Evolutionary conservation across 2,113 vertebrate genomes (phyloP), one percentile per base, ranked within the genome.

Genomic region (Turnix velox): DNA sequence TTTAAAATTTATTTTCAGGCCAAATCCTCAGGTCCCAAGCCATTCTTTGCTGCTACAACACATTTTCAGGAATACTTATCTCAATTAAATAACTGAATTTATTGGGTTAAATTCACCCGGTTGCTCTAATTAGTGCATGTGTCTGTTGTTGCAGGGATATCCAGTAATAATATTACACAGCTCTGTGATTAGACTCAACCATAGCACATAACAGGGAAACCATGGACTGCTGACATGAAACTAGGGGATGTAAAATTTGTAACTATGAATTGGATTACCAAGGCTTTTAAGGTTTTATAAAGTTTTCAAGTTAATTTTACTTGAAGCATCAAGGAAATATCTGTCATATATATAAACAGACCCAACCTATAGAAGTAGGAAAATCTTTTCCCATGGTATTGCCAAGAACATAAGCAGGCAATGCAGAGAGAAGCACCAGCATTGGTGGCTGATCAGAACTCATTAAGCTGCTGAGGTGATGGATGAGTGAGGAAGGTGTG

Each of bases 81-180:
- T 85, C 66, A 75, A 88, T 83, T 94, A 88, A 68, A 58, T 78
- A 90, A 69, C n/a, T n/a, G n/a, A n/a, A n/a, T n/a, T n/a, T n/a
- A n/a, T n/a, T 24, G 45, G 87, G 18, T 51, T 66, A 90, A 86
- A 84, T 88, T 84, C 84, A 13, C 30, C 46, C 31, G 23, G 18
- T 33, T 43, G 0, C 79, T 85, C 22, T 72, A 69, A 39, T 94
- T 63, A 89, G 69, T 27, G 61, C 78, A 86, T 45, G 27, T 62
- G 51, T 78, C 57, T 22, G 31, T 57, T 68, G 19, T 57, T 83
- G 18, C 49, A 90, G 79, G 35, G 42, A 30, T 68, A 65, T 92
- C 75, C 75, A 76, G 9, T 12, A 49, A 75, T 49, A 78, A 79
- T 30, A 43, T 65, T 79, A 57, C 35, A 65, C 4, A 55, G 35